These are phyloP conservation scores for Meloidogyne floridensis DNA, from an alignment of 1,140 invertebrate genomes.

Conservation along the genomic window DNA sequence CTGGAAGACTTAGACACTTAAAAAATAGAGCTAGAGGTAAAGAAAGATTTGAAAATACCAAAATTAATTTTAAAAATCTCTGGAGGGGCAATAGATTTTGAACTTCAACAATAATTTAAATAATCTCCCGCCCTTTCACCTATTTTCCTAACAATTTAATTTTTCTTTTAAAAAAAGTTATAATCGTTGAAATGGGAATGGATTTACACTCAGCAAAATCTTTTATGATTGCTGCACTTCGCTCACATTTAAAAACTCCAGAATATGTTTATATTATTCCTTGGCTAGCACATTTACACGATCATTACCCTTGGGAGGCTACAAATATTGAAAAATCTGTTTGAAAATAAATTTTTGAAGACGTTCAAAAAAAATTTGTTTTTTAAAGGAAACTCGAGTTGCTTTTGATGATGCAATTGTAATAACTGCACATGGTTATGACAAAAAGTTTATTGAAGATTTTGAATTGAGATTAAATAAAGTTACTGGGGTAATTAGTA, in stretches of 20 bases:
- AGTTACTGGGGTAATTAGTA: slow-evolving; percentile 55
- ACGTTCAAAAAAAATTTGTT: not conserved
- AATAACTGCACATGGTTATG: slow-evolving; percentile 61
- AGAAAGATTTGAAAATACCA: not conserved
- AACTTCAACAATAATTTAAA: no score
- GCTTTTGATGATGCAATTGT: slow-evolving; percentile 60
- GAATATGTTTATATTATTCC: slow-evolving; percentile 60
- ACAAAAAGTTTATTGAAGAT: slow-evolving; percentile 64
- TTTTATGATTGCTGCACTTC: slow-evolving; percentile 56
- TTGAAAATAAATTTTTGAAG: not conserved
- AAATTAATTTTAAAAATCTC: no score
- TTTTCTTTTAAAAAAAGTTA: slow-evolving; percentile 48
- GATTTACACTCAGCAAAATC: slow-evolving; percentile 51
- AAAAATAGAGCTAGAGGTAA: slow-evolving; percentile 57
- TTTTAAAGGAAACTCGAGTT: slow-evolving; percentile 44
- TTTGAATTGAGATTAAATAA: slow-evolving; percentile 55
- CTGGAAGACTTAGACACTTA: slow-evolving; percentile 56
- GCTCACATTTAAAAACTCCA: slow-evolving; percentile 51
- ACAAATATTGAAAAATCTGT: slow-evolving; percentile 55
- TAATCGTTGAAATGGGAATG: slow-evolving; percentile 61
- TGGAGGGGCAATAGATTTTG: no score
- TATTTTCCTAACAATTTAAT: not conserved
- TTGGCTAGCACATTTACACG: slow-evolving; percentile 60
- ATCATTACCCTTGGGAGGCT: slow-evolving; percentile 63
- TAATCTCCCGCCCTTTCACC: no score